Conservation (phyloP, 2,888 invertebrate species). For the Petrolisthes cinctipes region DNA sequence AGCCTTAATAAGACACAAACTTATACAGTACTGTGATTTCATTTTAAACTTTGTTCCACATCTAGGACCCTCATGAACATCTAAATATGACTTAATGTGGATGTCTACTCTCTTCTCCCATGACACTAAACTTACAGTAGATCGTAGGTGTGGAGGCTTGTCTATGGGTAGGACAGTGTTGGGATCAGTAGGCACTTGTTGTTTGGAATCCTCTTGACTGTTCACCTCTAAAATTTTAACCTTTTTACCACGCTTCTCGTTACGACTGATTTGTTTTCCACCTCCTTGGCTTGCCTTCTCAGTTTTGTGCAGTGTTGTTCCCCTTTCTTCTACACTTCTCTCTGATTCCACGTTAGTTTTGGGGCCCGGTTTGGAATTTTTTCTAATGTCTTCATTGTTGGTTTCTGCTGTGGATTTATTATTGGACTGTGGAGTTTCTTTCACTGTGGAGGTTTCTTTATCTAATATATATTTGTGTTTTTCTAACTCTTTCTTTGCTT, state of each 20-base stretch:
- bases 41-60: no score
- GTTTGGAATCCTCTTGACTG: not conserved
- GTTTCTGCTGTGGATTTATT: not conserved
- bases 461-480: constrained; percentile 74
- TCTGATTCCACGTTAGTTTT: not conserved
- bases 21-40: no score
- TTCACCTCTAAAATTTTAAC: constrained; percentile 42
- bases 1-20: no score
- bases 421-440: not conserved
- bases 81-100: not conserved
- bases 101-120: not conserved
- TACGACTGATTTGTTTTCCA: not conserved
- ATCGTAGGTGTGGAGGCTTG: constrained; percentile 51
- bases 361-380: not conserved
- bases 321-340: not conserved
- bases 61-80: not conserved
- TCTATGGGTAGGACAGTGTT: constrained; percentile 35
- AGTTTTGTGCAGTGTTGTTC: not conserved
- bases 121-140: constrained; percentile 26
- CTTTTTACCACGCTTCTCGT: constrained; percentile 37
- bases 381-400: not conserved
- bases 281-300: not conserved
- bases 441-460: constrained; percentile 66
- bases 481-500: constrained; percentile 76
- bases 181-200: not conserved